phyloP scores from a whole-genome alignment of 2,797 vertebrate species.

The Chloroceryle inda region DNA sequence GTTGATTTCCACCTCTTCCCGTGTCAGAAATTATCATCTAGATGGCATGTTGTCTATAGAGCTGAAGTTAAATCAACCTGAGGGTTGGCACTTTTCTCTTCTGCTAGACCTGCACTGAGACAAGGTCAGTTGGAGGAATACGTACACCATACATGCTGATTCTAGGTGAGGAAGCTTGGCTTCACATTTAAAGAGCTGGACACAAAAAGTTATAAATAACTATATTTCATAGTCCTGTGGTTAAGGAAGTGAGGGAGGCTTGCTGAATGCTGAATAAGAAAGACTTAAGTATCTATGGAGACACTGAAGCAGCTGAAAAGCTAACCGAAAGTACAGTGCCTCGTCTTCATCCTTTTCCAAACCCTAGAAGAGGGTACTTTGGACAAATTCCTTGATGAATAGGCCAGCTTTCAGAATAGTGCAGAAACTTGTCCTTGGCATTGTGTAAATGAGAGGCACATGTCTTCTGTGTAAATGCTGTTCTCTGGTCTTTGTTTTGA shows the following conservation, averaged over 20 bases:
- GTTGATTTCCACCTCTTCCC: constrained; percentile 3
- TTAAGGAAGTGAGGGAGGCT: not conserved
- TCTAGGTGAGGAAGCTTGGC: not conserved
- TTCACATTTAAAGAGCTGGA: not conserved
- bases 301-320: not conserved
- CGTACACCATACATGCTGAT: accelerated
- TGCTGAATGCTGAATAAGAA: not conserved
- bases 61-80: constrained; percentile 10
- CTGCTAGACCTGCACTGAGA: not conserved
- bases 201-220: not conserved
- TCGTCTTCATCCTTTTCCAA: not conserved
- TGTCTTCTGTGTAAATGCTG: constrained; percentile 24
- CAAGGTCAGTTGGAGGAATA: not conserved
- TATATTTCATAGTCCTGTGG: not conserved
- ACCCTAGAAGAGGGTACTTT: not conserved
- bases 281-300: not conserved
- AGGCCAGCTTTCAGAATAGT: not conserved
- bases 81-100: constrained; percentile 2
- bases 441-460: not conserved
- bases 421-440: constrained; percentile 13
- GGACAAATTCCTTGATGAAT: not conserved
- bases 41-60: constrained; percentile 5
- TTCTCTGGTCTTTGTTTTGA: constrained; percentile 43
- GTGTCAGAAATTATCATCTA: constrained; percentile 4
- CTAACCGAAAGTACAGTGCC: not conserved